These are phyloP conservation scores for Holothuria leucospilota DNA, from an alignment of 53 echinoderm and acorn worm species.

Conservation along the genomic window DNA sequence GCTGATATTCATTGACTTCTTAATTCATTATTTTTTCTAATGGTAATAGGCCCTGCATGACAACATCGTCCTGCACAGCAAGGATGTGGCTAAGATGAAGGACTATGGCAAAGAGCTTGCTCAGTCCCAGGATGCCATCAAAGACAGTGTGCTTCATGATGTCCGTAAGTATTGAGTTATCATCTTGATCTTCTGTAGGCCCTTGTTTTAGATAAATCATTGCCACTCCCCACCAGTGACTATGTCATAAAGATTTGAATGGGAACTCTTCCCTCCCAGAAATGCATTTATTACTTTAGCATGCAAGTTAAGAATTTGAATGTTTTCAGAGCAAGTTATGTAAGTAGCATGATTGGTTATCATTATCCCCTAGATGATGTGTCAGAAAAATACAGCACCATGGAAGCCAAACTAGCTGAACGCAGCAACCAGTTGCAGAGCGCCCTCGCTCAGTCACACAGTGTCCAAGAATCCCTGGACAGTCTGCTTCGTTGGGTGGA, in stretches of 20 bases:
- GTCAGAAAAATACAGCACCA: constrained; percentile 89
- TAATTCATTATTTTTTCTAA: neutral
- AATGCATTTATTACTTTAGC: neutral
- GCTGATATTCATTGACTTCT: neutral
- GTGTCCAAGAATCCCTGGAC: constrained; percentile 92
- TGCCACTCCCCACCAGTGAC: too few relatives aligned
- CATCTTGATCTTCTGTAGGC: neutral
- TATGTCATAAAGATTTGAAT: too few relatives aligned
- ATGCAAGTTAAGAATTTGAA: too few relatives aligned
- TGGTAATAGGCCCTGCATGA: constrained; percentile 80
- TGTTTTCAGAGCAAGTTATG: neutral
- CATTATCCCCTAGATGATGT: constrained; percentile 80
- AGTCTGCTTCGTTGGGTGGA: constrained; percentile 91
- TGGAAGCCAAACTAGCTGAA: constrained; percentile 90
- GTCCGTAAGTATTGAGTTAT: constrained; percentile 76
- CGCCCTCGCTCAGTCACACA: constrained; percentile 89
- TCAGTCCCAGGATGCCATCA: constrained; percentile 81
- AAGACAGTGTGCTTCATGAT: constrained; percentile 85
- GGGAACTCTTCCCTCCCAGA: too few relatives aligned
- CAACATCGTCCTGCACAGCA: constrained; percentile 90
- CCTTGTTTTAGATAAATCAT: too few relatives aligned
- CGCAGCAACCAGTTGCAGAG: constrained; percentile 97
- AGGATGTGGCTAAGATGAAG: constrained; percentile 95
- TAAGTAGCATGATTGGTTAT: neutral
- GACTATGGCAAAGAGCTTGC: constrained; percentile 91